Percentiles rank a stretch among this genome's conserved stretches.
phyloP scores from a whole-genome alignment of 2,888 invertebrate genomes.

The Tanypteryx hageni region DNA sequence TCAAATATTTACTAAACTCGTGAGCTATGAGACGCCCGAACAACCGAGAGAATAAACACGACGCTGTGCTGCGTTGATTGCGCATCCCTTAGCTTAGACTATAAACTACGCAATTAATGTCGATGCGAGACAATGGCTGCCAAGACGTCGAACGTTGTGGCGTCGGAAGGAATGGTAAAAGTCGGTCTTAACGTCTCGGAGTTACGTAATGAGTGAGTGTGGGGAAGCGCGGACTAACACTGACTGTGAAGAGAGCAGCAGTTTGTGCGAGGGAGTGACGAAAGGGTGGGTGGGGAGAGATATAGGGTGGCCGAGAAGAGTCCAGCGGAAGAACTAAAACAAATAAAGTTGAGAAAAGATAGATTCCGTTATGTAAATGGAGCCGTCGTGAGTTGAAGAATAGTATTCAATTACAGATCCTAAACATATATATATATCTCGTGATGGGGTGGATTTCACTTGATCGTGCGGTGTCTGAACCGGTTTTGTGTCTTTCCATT shows the following conservation, averaged over 20 bases:
- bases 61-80: background rate
- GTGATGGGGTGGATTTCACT: too few relatives aligned
- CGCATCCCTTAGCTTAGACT: background rate
- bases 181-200: background rate
- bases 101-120: background rate
- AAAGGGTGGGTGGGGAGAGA: too few relatives aligned
- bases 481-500: too few relatives aligned
- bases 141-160: background rate
- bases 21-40: background rate
- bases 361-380: too few relatives aligned
- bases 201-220: background rate
- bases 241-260: background rate
- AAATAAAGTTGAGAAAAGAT: too few relatives aligned
- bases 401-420: too few relatives aligned
- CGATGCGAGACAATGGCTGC: background rate
- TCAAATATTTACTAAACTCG: conserved; percentile 9
- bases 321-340: too few relatives aligned
- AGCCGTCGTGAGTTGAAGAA: too few relatives aligned
- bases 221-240: too few relatives aligned
- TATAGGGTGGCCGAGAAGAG: too few relatives aligned
- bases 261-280: background rate
- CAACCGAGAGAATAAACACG: background rate
- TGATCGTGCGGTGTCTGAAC: too few relatives aligned
- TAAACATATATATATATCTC: too few relatives aligned
- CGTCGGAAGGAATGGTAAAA: background rate